A percentile compares a stretch with the other conserved stretches of the same genome.
These are phyloP conservation scores for Athalia rosae DNA, from an alignment of 2,888 invertebrate genomes.

Conservation along the genomic window DNA sequence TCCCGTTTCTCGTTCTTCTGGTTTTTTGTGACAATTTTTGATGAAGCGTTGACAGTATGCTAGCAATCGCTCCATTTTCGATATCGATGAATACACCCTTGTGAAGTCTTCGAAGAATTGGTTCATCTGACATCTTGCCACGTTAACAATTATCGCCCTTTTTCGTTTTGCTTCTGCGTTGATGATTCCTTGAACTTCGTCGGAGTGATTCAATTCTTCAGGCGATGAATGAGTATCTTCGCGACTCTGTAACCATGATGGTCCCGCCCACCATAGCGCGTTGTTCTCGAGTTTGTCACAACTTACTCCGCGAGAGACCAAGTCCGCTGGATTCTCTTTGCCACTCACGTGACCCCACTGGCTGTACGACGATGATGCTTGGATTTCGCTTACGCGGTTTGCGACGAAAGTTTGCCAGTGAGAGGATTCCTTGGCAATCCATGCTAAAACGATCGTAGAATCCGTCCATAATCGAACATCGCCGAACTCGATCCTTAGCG, in stretches of 20 bases:
- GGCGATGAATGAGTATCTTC: too few relatives aligned
- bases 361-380: neutral
- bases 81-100: too few relatives aligned
- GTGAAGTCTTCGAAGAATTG: neutral
- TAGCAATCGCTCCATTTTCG: too few relatives aligned
- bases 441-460: neutral
- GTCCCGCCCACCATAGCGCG: neutral
- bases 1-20: too few relatives aligned
- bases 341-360: neutral
- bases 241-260: neutral
- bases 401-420: neutral
- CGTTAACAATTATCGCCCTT: neutral
- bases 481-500: neutral
- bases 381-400: neutral
- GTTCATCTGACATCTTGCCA: neutral
- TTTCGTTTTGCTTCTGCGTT: neutral
- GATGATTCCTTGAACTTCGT: too few relatives aligned
- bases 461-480: neutral
- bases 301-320: neutral
- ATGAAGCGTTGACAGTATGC: too few relatives aligned
- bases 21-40: too few relatives aligned
- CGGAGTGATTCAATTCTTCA: too few relatives aligned
- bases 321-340: neutral
- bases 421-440: neutral
- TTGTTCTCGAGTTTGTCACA: neutral